A percentile compares a stretch with the other conserved stretches of the same genome.
phyloP scores from a whole-genome alignment of 2,888 invertebrate genomes.

The Chrysotoxum bicinctum region DNA sequence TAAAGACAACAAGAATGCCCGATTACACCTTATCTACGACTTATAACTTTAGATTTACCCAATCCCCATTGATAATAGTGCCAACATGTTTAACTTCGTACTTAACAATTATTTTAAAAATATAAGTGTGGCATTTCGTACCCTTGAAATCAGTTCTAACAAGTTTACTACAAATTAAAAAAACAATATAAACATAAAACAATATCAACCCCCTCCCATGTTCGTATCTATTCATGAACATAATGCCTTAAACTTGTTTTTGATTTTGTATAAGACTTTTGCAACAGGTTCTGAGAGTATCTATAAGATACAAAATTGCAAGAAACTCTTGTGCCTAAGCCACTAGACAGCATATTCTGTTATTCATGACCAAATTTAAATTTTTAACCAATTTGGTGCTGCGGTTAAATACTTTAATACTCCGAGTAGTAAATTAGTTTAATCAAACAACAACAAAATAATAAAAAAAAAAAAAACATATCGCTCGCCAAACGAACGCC shows the following conservation, averaged over 20 bases:
- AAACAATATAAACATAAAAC: neutral
- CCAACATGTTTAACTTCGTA: neutral
- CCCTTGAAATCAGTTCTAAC: constrained; percentile 10
- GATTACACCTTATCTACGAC: constrained; percentile 16
- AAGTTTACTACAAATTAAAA: neutral
- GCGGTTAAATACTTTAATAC: constrained; percentile 3
- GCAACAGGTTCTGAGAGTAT: neutral
- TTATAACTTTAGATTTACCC: neutral
- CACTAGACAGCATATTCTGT: neutral
- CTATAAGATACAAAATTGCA: neutral
- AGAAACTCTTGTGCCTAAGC: neutral
- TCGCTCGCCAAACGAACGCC: neutral
- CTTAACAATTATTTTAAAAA: neutral
- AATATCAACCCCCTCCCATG: neutral
- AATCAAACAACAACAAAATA: constrained; percentile 35
- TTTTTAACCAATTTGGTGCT: constrained; percentile 39
- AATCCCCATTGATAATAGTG: constrained; percentile 1
- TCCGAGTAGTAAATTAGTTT: constrained; percentile 28
- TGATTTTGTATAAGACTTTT: neutral
- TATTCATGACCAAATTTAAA: constrained; percentile 12
- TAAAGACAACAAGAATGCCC: constrained; percentile 6
- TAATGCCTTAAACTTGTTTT: neutral
- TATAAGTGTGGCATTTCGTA: constrained; percentile 7
- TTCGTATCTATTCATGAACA: neutral
- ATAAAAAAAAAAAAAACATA: neutral